phyloP scores from a whole-genome alignment of 2,113 vertebrate genomes.

The Trogon surrucura region DNA sequence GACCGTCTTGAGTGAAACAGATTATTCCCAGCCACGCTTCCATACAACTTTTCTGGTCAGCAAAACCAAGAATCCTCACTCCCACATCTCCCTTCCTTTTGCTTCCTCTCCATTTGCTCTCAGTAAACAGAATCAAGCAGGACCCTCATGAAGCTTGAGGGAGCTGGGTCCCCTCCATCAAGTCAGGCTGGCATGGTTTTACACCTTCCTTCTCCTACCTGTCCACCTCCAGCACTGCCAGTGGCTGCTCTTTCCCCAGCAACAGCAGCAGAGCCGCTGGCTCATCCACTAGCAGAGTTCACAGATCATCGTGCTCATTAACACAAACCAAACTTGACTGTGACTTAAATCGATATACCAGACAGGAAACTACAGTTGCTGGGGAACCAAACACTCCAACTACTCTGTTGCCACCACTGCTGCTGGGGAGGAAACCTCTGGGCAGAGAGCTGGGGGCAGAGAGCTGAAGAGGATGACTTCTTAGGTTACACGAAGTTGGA shows the following conservation, averaged over 20 bases:
- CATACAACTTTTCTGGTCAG: background rate
- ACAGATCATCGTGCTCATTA: slow-evolving; percentile 58
- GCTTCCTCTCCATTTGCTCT: background rate
- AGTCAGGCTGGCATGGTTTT: background rate
- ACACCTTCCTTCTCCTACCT: background rate
- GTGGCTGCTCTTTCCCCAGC: background rate
- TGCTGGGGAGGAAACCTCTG: slow-evolving; percentile 24
- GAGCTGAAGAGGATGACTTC: slow-evolving; percentile 18
- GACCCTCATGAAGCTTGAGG: background rate
- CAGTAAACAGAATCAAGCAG: background rate
- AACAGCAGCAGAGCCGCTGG: background rate
- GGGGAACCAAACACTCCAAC: slow-evolving; percentile 59
- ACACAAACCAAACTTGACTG: slow-evolving; percentile 1
- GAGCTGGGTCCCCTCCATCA: background rate
- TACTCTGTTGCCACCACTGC: slow-evolving; percentile 24
- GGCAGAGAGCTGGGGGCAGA: background rate
- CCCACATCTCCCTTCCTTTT: background rate
- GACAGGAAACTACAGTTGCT: slow-evolving; percentile 53
- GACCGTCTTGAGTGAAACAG: background rate
- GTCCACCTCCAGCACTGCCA: background rate
- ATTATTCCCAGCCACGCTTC: background rate
- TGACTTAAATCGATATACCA: slow-evolving; percentile 59
- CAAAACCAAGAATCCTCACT: background rate
- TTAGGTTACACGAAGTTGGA: slow-evolving; percentile 39
- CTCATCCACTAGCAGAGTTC: background rate